Evolutionary conservation across 2,797 vertebrate genomes (phyloP), one percentile per base, ranked within the genome.

Genomic region (Notolepis coatsorum): DNA sequence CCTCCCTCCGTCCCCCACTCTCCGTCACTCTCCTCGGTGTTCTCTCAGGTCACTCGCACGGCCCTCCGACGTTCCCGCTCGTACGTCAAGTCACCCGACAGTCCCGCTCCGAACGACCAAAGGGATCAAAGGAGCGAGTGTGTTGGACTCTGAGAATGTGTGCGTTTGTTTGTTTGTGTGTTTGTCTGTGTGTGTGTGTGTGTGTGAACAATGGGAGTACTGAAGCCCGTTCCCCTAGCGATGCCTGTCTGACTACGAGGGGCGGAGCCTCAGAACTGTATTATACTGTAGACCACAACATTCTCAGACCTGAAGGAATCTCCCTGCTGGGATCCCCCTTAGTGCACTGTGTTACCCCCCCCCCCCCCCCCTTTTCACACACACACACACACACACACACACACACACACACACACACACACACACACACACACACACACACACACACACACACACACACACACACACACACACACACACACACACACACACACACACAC

Each of bases 251-350:
- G 64, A 85, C 64, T 78, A 65, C 65, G 61, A 65, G 28, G 62
- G 65, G 69, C 65, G 52, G 76, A 13, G 74, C 48, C 49, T 79
- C 41, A 70, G 68, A 80, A 73, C 67, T 73, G 61, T 76, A 78
- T 84, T 80, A 67, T 73, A 75, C 59, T 52, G 65, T 68, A 81
- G 86, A 87, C 82, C 79, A 73, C 80, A 88, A 61, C 80, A 88
- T 90, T 89, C 82, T 88, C 81, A 91, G 85, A 88, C 81, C 67
- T 76, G 75, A 42, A 86, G 81, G 63, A 88, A 85, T 85, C 75
- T 81, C 58, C 12, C 51, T 66, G 73, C 78, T 58, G 49, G 75
- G 62, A 76, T 68, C 48, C 62, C 62, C 62, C 66, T 71, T 57
- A 79, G 78, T 76, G 62, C 55, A 67, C 48, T 70, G 61, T 57